A percentile compares a stretch with the other conserved stretches of the same genome.
phyloP scores from a whole-genome alignment of 2,113 vertebrate species.

The Ictalurus punctatus region DNA sequence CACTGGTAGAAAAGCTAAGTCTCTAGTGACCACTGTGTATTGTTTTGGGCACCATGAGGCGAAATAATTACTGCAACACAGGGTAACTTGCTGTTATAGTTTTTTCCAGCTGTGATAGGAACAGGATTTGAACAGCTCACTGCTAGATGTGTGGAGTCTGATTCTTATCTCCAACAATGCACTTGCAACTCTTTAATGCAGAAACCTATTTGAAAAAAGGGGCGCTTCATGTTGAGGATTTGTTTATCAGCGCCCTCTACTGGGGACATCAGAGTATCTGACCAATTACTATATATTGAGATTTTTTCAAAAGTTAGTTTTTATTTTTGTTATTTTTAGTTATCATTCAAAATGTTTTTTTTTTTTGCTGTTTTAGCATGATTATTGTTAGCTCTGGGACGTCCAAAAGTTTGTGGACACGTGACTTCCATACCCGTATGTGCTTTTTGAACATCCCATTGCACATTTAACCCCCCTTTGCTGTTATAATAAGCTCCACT shows the following conservation, averaged over 20 bases:
- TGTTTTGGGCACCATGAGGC: neutral
- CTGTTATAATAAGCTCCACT: too few species aligned
- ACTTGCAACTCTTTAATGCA: neutral
- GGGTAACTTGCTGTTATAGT: neutral
- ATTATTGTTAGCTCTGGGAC: neutral
- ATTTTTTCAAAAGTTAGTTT: neutral
- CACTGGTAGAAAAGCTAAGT: neutral
- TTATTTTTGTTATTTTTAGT: neutral
- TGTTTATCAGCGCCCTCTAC: neutral
- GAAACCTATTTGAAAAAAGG: neutral
- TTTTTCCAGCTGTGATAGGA: neutral
- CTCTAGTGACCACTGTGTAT: neutral
- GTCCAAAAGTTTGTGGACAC: neutral
- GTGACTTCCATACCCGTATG: neutral
- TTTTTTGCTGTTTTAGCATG: neutral
- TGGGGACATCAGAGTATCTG: neutral
- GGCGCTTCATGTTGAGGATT: neutral
- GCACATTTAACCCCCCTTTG: neutral
- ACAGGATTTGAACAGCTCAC: neutral
- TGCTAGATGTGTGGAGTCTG: neutral
- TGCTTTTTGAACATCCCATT: neutral
- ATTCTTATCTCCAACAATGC: neutral
- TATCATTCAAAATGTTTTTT: neutral
- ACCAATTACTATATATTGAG: neutral
- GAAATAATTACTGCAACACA: neutral